Evolutionary conservation across 2,888 invertebrate genomes (phyloP), one percentile per base, ranked within the genome.

Genomic region (Dryocosmus kuriphilus): DNA sequence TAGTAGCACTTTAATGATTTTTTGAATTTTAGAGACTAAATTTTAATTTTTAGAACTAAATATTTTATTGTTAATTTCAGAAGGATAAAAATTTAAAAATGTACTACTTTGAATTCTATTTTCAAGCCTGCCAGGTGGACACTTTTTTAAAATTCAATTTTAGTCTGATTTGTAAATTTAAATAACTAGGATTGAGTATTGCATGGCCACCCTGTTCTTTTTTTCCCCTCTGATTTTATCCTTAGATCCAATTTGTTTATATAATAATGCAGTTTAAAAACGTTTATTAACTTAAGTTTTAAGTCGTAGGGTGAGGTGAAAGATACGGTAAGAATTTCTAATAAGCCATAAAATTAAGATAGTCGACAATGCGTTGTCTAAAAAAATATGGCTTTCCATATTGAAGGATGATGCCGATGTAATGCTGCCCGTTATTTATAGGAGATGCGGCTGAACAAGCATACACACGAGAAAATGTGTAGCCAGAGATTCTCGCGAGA

Each of bases 341-440:
- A 71, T 75, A 75, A 75, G 41, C n/a, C 24, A n/a, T 74, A 74
- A 55, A 62, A 61, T 61, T 30, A 75, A 55, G 38, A 67, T 75
- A 30, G 63, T 71, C 73, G 27, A 74, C 74, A 80, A 80, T 75
- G 60, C 55, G 76, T 51, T 41, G 74, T 60, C 79, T 60, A 77
- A 73, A 79, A 77, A 76, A 73, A 81, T 65, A 79, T 86, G 84
- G 83, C 84, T 85, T 80, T 83, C 83, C 71, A 74, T 84, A 85
- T 83, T 83, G 82, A 85, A 86, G 85, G 82, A 87, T 82, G 86
- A 88, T 88, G 87, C 88, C 88, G 88, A 90, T 89, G 89, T 51
- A 77, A 77, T 90, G 86, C 85, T 90, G 89, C 88, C 90, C 90
- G 87, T 91, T 91, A 90, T 91, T 91, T 91, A 89, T 91, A 91